Evolutionary conservation across 1,140 invertebrate genomes (phyloP).

Genomic region (Drosophila pseudoananassae): DNA sequence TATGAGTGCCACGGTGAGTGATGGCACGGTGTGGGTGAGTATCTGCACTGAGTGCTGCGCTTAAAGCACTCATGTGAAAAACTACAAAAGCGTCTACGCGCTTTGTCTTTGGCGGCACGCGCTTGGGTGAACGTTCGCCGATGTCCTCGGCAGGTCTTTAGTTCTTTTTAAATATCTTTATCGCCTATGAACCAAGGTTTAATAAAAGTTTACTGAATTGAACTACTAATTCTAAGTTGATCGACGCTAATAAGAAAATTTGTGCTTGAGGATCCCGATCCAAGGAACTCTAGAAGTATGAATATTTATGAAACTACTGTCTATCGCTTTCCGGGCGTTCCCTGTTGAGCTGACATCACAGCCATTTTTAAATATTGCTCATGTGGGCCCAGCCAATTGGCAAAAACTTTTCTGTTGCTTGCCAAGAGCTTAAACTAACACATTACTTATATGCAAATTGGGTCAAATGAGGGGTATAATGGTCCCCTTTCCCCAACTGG

Average conservation of each 20-base stretch:
- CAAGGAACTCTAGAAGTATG: too few relatives aligned
- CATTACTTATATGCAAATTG: constrained; percentile 61
- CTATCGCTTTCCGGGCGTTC: neutral
- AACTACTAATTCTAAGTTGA: too few relatives aligned
- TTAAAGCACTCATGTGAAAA: constrained; percentile 69
- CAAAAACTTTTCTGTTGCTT: constrained; percentile 33
- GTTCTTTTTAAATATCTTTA: too few relatives aligned
- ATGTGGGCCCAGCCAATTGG: constrained; percentile 37
- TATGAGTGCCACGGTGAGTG: constrained; percentile 20
- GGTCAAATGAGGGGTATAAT: constrained; percentile 41
- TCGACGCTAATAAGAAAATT: too few relatives aligned
- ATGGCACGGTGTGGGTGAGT: constrained; percentile 10
- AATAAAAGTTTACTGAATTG: too few relatives aligned
- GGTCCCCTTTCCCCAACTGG: neutral
- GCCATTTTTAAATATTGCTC: constrained; percentile 20
- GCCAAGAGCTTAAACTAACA: constrained; percentile 47
- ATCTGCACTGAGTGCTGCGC: constrained; percentile 33
- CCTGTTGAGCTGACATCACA: constrained; percentile 34
- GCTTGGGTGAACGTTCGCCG: constrained; percentile 8
- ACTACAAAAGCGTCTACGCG: constrained; percentile 40
- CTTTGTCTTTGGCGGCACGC: constrained; percentile 57
- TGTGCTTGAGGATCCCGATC: too few relatives aligned
- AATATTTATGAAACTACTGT: neutral
- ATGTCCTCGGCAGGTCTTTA: neutral
- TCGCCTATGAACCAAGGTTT: too few relatives aligned